Conservation (phyloP, 2,797 vertebrate species). For the Balearica regulorum region DNA sequence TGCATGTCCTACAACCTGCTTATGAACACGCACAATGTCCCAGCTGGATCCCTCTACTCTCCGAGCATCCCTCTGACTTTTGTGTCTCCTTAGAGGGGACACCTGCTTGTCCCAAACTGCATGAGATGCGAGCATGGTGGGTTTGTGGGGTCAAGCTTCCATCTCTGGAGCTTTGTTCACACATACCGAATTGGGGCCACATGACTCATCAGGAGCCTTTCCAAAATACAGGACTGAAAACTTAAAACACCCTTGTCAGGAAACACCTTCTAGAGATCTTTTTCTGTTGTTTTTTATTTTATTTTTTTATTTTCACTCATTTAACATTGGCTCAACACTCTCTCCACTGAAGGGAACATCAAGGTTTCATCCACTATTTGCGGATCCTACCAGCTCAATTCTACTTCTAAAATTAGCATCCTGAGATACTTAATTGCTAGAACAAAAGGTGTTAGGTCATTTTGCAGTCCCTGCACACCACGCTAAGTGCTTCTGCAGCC, state of each 20-base stretch:
- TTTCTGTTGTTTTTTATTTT: background rate
- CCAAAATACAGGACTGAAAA: background rate
- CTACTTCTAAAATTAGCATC: conserved; percentile 6
- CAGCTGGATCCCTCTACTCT: background rate
- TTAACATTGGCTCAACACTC: background rate
- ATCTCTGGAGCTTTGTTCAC: background rate
- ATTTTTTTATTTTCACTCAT: background rate
- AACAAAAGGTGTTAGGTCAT: background rate
- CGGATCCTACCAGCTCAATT: background rate
- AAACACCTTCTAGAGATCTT: background rate
- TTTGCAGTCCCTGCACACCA: background rate
- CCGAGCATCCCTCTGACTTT: background rate
- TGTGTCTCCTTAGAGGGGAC: background rate
- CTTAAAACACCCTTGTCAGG: background rate
- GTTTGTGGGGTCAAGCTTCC: background rate
- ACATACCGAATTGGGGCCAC: fast-evolving
- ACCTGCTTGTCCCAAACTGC: fast-evolving
- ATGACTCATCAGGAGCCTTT: background rate
- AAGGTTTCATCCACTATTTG: background rate
- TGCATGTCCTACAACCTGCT: background rate
- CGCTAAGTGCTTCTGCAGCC: background rate
- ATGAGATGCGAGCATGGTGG: background rate
- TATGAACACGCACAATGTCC: fast-evolving
- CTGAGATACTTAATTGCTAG: background rate
- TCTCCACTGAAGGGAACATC: fast-evolving